These are phyloP conservation scores for Girardia tigrina DNA, from an alignment of 2,888 invertebrate species.

Conservation along the genomic window DNA sequence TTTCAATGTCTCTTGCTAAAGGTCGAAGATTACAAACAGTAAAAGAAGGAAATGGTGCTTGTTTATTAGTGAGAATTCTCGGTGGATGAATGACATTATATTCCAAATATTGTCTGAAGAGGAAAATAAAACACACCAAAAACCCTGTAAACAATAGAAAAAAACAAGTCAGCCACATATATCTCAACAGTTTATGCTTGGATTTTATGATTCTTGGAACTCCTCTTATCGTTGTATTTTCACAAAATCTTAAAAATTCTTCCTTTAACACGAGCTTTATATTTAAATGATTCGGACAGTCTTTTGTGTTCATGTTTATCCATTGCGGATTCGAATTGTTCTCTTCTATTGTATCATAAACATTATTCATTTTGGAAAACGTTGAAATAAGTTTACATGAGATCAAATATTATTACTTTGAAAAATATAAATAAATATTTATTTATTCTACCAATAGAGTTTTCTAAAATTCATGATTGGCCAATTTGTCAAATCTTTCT, in stretches of 20 bases:
- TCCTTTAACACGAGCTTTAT: too few relatives aligned
- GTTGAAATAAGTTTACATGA: too few relatives aligned
- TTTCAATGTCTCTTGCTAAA: conserved; percentile 30
- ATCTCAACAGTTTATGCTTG: conserved; percentile 21
- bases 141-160: conserved; percentile 33
- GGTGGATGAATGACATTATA: conserved; percentile 37
- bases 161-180: conserved; percentile 35
- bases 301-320: too few relatives aligned
- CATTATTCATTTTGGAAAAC: too few relatives aligned
- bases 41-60: conserved; percentile 36
- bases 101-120: conserved; percentile 33
- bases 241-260: conserved; percentile 36
- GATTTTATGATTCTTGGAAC: conserved; percentile 36
- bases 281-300: too few relatives aligned
- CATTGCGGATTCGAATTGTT: too few relatives aligned
- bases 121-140: conserved; percentile 35
- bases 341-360: too few relatives aligned
- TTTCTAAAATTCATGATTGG: too few relatives aligned
- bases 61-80: conserved; percentile 35
- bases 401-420: too few relatives aligned
- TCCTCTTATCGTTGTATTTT: conserved; percentile 37
- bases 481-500: too few relatives aligned
- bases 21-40: conserved; percentile 37
- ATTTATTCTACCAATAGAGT: too few relatives aligned
- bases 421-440: too few relatives aligned